Evolutionary conservation across 2,797 vertebrate species (phyloP).

Genomic region (Neomorphus geoffroyi): DNA sequence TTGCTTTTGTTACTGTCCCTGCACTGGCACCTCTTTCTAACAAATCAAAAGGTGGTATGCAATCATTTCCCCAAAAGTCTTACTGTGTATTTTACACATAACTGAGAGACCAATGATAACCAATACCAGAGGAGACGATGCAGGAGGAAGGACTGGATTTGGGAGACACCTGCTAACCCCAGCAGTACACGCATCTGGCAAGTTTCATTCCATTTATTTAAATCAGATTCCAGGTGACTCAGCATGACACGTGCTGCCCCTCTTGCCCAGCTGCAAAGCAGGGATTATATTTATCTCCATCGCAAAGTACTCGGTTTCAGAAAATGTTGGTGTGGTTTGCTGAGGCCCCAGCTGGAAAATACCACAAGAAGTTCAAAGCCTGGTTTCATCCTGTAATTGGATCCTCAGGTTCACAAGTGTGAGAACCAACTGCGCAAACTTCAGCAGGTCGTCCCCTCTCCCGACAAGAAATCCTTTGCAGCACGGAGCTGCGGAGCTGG

Average conservation of each 20-base stretch:
- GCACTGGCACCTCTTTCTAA: rapidly evolving
- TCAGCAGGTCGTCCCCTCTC: neutral
- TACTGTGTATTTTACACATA: neutral
- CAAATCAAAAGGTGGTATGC: neutral
- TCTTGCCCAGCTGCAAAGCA: neutral
- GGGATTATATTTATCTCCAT: neutral
- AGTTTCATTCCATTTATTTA: neutral
- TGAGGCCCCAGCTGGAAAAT: slow-evolving; percentile 44
- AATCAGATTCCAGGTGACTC: neutral
- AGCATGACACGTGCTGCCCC: neutral
- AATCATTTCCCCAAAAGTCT: neutral
- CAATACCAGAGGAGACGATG: neutral
- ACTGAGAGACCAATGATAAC: neutral
- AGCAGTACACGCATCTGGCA: rapidly evolving
- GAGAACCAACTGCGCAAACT: slow-evolving; percentile 52
- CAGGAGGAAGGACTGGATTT: neutral
- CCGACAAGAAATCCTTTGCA: rapidly evolving
- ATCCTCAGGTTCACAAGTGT: slow-evolving; percentile 58
- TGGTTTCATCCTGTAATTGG: slow-evolving; percentile 41
- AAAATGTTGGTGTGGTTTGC: neutral
- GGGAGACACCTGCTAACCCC: neutral
- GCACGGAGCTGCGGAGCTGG: neutral
- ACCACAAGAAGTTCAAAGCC: slow-evolving; percentile 60
- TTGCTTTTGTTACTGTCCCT: neutral
- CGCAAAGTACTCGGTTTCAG: neutral